phyloP scores from a whole-genome alignment of 2,113 vertebrate genomes.

The Meleagris gallopavo region DNA sequence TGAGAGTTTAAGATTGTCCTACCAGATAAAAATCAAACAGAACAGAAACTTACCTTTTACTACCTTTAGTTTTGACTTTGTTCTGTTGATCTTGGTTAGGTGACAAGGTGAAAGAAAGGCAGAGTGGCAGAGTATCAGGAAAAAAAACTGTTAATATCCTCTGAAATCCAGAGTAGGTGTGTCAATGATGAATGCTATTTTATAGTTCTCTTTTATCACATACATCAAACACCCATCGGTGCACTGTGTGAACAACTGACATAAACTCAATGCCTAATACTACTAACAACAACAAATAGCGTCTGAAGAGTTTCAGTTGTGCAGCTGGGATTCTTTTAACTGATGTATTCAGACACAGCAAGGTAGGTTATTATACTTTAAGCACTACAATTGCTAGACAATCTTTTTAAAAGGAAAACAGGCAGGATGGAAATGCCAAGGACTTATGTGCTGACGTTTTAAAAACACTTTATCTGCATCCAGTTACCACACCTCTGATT shows the following conservation, averaged over 20 bases:
- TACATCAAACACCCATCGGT: not conserved
- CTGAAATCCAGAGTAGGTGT: not conserved
- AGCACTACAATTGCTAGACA: not conserved
- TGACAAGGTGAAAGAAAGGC: slow-evolving; percentile 42
- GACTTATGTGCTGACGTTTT: not conserved
- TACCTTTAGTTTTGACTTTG: slow-evolving; percentile 18
- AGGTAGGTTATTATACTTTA: not conserved
- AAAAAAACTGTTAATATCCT: not conserved
- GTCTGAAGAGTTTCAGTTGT: not conserved
- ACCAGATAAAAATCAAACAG: slow-evolving; percentile 44
- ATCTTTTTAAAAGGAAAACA: not conserved
- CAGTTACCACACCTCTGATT: not conserved
- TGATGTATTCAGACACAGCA: not conserved
- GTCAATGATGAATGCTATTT: not conserved
- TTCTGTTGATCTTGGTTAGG: not conserved
- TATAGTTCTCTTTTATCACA: not conserved
- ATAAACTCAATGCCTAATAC: not conserved
- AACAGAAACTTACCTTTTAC: not conserved
- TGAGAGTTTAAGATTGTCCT: not conserved
- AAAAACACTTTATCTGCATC: not conserved
- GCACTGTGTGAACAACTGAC: not conserved
- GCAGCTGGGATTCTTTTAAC: not conserved
- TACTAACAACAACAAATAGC: not conserved
- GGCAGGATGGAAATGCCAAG: not conserved
- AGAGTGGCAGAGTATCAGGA: not conserved